phyloP scores from a whole-genome alignment of 2,113 vertebrate genomes.

The Erythrocercus mccallii region DNA sequence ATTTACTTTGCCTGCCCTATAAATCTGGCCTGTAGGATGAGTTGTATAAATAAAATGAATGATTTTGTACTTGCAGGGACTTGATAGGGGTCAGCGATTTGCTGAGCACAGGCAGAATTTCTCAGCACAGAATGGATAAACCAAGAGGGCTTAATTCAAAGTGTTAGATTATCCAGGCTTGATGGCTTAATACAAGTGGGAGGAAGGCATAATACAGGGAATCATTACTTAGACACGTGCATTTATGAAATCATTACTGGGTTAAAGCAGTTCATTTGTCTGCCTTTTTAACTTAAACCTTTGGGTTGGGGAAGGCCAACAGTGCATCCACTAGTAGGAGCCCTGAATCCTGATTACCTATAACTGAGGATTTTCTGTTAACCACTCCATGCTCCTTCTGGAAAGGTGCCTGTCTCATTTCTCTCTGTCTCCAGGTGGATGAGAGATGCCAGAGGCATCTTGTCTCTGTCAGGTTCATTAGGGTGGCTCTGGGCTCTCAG shows the following conservation, averaged over 20 bases:
- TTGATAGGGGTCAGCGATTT: conserved; percentile 3
- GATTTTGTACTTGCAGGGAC: background rate
- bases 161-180: conserved; percentile 14
- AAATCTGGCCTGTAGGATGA: conserved; percentile 14
- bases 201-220: conserved; percentile 21
- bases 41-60: conserved; percentile 18
- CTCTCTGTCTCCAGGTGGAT: background rate
- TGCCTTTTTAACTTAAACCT: conserved; percentile 11
- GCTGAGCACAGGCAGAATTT: conserved; percentile 18
- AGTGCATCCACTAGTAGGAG: background rate
- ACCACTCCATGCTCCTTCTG: background rate
- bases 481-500: background rate
- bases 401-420: background rate
- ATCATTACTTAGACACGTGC: conserved; percentile 26
- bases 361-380: background rate
- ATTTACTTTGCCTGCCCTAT: background rate
- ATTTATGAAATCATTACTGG: conserved; percentile 51
- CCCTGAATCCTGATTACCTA: background rate
- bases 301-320: background rate
- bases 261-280: conserved; percentile 27
- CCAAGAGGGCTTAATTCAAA: conserved; percentile 12
- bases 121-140: background rate
- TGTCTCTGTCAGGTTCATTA: background rate
- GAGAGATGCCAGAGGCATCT: background rate
- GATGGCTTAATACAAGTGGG: conserved; percentile 31